These are phyloP conservation scores for Ibidorhyncha struthersii DNA, from an alignment of 2,113 vertebrate genomes.

Conservation along the genomic window DNA sequence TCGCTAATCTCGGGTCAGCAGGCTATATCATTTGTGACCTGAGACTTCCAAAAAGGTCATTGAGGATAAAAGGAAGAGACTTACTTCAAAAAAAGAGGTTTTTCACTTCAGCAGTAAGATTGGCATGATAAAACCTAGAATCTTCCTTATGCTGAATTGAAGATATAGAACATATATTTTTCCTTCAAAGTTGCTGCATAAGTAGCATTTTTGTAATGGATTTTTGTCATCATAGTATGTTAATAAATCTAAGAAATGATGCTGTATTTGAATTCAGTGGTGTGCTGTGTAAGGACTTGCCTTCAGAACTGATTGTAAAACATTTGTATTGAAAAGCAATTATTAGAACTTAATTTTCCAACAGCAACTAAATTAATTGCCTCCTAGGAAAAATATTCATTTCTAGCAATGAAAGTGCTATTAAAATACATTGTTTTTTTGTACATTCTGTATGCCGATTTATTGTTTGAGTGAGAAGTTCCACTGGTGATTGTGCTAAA, in stretches of 20 bases:
- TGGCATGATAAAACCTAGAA: background rate
- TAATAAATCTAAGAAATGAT: slow-evolving; percentile 35
- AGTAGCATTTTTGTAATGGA: background rate
- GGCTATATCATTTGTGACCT: background rate
- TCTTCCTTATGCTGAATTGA: background rate
- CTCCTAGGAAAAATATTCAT: background rate
- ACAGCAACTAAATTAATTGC: background rate
- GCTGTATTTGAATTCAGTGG: background rate
- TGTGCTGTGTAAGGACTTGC: background rate
- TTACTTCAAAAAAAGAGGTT: background rate
- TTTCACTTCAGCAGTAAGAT: slow-evolving; percentile 4
- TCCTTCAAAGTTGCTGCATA: background rate
- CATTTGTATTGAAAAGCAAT: slow-evolving; percentile 41
- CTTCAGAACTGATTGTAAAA: background rate
- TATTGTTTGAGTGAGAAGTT: background rate
- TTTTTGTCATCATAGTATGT: background rate
- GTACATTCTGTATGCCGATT: background rate
- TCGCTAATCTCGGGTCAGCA: background rate
- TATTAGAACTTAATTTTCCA: slow-evolving; percentile 45
- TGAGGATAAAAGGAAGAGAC: slow-evolving; percentile 30
- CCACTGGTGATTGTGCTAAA: background rate
- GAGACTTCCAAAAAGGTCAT: background rate
- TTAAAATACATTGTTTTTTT: background rate
- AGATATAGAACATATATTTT: background rate
- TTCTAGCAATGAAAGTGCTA: background rate